Evolutionary conservation across 2,797 vertebrate species (phyloP).

Genomic region (Falco naumanni): DNA sequence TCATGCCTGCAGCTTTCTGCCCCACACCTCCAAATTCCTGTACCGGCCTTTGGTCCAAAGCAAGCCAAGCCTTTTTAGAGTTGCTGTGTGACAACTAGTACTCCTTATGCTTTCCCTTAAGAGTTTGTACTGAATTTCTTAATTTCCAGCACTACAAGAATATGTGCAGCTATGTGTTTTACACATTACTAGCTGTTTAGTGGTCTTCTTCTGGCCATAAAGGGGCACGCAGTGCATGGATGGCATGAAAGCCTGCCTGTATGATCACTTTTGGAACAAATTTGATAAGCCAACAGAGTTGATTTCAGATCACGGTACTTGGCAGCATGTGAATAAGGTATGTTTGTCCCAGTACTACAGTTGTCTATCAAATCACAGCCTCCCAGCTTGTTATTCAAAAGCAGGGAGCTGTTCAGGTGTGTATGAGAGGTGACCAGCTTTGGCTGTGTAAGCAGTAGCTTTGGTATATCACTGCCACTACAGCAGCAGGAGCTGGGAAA

Average conservation of each 20-base stretch:
- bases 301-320: neutral
- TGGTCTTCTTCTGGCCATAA: neutral
- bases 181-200: neutral
- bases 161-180: neutral
- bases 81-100: neutral
- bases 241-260: neutral
- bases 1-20: neutral
- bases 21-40: neutral
- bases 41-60: neutral
- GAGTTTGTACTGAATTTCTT: neutral
- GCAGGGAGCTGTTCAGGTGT: accelerated
- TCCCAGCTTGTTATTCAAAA: neutral
- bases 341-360: neutral
- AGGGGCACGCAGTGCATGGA: neutral
- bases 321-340: neutral
- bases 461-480: neutral
- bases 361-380: neutral
- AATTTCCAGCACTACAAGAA: neutral
- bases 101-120: neutral
- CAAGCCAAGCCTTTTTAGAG: neutral
- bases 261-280: neutral
- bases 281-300: neutral
- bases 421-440: neutral
- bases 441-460: neutral
- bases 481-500: neutral